Evolutionary conservation across 2,888 invertebrate genomes (phyloP), one percentile per base, ranked within the genome.

Genomic region (Ceraclea dissimilis): DNA sequence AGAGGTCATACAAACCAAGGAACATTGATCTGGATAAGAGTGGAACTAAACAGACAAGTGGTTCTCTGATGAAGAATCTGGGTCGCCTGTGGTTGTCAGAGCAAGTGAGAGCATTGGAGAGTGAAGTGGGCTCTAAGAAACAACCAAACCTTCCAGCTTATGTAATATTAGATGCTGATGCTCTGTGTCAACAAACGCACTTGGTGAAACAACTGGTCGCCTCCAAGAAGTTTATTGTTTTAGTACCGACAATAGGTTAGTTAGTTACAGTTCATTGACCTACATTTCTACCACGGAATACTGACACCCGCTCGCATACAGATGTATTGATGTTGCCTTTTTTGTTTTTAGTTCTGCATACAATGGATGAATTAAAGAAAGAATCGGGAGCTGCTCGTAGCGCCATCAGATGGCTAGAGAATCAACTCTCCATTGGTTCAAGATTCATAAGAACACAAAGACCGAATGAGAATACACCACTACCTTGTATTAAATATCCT

Each of bases 361-460:
- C 90, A 61, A 73, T 95, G 69, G 95, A 95, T 70, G 87, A 90
- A 65, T 73, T 93, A 65, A 95, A 96, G 75, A 87, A 90, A 59
- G 87, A 87, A 63, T 87, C 88, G 66, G 83, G 85, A 62, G 83
- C 86, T 61, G 94, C 93, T 1, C 82, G 95, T 52, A 93, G 94
- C 69, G 93, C 92, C 2, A 95, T 94, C 58, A 88, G 95, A 63
- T 96, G 94, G 94, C 75, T 96, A 62, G 95, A 95, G 72, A 77
- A 82, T 34, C 93, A 94, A 68, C 84, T 95, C 62, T 85, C 86
- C 63, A 85, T 85, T 61, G 95, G 95, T 11, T 93, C 92, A 65
- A 81, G 93, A 62, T 93, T 87, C 70, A 79, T 95, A 66, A 81
- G 93, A 63, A 88, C 93, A 0, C 95, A 95, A 72, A 83, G 92